phyloP scores from a whole-genome alignment of 2,797 vertebrate genomes.

The Pogonophryne albipinna region DNA sequence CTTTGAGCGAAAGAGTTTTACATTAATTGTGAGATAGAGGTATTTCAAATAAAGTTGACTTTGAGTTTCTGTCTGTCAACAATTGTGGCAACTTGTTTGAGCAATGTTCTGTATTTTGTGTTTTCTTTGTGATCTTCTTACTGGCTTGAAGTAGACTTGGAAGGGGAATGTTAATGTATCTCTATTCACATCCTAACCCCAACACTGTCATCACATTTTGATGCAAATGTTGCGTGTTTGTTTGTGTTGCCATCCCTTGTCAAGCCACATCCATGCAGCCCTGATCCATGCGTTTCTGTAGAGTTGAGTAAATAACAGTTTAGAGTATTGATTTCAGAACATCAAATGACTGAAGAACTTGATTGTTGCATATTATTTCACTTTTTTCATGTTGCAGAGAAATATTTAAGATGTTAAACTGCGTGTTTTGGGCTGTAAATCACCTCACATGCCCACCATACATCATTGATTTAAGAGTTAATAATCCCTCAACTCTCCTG shows the following conservation, averaged over 20 bases:
- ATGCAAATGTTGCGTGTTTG: background rate
- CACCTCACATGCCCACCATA: background rate
- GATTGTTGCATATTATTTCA: background rate
- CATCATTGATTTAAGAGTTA: conserved; percentile 9
- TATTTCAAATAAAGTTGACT: too few relatives aligned
- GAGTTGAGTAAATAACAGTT: background rate
- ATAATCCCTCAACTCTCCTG: conserved; percentile 12
- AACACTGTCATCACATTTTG: background rate
- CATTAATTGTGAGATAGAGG: background rate
- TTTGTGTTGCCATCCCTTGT: background rate
- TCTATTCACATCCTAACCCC: background rate
- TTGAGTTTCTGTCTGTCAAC: background rate
- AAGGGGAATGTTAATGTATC: background rate
- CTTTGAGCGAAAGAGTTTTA: background rate
- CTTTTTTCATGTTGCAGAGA: background rate
- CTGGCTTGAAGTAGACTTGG: background rate
- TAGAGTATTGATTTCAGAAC: background rate
- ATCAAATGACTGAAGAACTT: too few relatives aligned
- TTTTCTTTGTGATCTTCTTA: background rate
- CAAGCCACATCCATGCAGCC: background rate
- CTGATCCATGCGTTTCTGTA: background rate
- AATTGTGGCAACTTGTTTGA: background rate
- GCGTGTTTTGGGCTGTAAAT: conserved; percentile 1
- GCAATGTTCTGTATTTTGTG: background rate
- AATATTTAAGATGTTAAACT: background rate